Percentiles rank a stretch among this genome's conserved stretches.
phyloP scores from a whole-genome alignment of 2,888 invertebrate species.

The Iphiclides podalirius region DNA sequence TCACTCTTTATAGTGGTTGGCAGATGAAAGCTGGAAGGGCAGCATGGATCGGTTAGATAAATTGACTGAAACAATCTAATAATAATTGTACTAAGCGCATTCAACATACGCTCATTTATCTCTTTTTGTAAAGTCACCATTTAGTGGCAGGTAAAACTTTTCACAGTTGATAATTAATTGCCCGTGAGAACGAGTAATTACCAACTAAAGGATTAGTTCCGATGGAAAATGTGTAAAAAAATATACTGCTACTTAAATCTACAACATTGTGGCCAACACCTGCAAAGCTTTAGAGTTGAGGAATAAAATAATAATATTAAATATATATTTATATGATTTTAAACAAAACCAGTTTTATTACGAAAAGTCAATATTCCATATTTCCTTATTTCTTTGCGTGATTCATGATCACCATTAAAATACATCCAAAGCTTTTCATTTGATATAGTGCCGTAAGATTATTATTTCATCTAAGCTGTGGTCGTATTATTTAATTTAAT shows the following conservation, averaged over 20 bases:
- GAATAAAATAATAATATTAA: not conserved
- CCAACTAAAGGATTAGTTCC: slow-evolving; percentile 22
- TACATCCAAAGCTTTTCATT: too few species aligned
- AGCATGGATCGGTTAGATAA: too few species aligned
- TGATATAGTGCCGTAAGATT: too few species aligned
- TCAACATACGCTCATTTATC: not conserved
- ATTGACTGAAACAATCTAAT: too few species aligned
- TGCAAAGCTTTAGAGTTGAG: slow-evolving; percentile 10
- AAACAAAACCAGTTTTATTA: slow-evolving; percentile 14
- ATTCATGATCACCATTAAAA: slow-evolving; percentile 7
- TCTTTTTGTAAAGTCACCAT: slow-evolving; percentile 4
- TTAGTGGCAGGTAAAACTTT: slow-evolving; percentile 16
- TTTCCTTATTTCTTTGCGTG: slow-evolving; percentile 18
- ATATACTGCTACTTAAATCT: slow-evolving; percentile 24
- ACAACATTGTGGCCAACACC: slow-evolving; percentile 20
- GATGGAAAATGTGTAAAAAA: slow-evolving; percentile 15
- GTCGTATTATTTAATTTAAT: too few species aligned
- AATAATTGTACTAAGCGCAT: too few species aligned
- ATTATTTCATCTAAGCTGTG: too few species aligned
- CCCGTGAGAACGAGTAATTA: slow-evolving; percentile 20
- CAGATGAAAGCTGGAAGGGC: too few species aligned
- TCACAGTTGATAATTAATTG: slow-evolving; percentile 22
- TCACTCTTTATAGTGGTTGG: too few species aligned
- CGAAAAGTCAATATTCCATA: slow-evolving; percentile 13
- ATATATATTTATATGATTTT: not conserved